Evolutionary conservation across 2,113 vertebrate species (phyloP).

Genomic region (Piprites chloris): DNA sequence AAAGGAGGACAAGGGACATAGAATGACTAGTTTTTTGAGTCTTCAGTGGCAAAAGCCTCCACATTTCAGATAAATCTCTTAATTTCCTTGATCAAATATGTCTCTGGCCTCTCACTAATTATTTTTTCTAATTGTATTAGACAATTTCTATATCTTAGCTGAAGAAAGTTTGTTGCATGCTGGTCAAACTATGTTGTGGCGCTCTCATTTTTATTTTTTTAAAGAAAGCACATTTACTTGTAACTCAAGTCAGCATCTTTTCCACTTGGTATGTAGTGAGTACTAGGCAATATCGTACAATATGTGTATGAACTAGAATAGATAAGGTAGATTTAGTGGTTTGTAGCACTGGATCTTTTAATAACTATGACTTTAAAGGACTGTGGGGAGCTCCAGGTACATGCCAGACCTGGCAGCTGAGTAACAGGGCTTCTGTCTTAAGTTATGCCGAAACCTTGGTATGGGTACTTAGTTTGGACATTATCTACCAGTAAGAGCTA

Average conservation of each 20-base stretch:
- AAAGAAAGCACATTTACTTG: conserved; percentile 71
- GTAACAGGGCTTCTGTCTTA: conserved; percentile 13
- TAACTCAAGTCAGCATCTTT: conserved; percentile 59
- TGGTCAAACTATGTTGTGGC: conserved; percentile 62
- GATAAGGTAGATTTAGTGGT: conserved; percentile 74
- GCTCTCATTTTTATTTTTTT: conserved; percentile 8
- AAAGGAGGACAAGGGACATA: not conserved
- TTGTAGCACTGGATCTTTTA: conserved; percentile 65
- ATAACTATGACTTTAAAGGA: conserved; percentile 61
- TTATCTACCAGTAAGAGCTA: not conserved
- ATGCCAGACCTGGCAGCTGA: conserved; percentile 22
- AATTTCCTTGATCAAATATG: conserved; percentile 27
- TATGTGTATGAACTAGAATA: conserved; percentile 70
- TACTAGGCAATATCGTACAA: conserved; percentile 68
- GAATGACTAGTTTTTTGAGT: conserved; percentile 33
- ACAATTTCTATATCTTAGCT: conserved; percentile 59
- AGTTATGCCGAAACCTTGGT: not conserved
- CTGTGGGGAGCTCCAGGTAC: conserved; percentile 32
- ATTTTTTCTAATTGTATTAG: conserved; percentile 56
- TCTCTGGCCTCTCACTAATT: conserved; percentile 61
- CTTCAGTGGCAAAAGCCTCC: conserved; percentile 50
- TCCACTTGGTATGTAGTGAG: conserved; percentile 69
- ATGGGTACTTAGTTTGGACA: not conserved
- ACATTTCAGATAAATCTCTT: conserved; percentile 39
- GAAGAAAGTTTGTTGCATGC: conserved; percentile 70